These are phyloP conservation scores for Vulpes lagopus DNA, from an alignment of 2,113 vertebrate genomes.

Conservation along the genomic window DNA sequence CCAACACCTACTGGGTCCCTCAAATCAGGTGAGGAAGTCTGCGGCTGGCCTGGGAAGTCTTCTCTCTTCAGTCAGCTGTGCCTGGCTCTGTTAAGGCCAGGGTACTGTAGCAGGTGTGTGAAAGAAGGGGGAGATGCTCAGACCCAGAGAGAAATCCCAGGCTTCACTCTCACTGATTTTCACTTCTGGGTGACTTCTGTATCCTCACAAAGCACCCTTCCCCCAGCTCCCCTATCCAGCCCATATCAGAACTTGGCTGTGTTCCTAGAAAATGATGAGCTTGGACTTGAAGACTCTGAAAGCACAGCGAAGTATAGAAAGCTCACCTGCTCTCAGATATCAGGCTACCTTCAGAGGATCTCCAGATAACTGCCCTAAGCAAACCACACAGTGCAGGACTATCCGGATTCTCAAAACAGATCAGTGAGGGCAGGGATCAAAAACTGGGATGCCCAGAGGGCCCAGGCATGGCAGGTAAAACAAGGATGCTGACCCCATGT, in stretches of 20 bases:
- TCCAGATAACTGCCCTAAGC: not conserved
- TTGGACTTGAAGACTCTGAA: slow-evolving; percentile 22
- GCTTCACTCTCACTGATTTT: not conserved
- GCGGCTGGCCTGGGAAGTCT: not conserved
- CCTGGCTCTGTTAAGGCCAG: not conserved
- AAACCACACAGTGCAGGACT: not conserved
- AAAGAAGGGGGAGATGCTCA: not conserved
- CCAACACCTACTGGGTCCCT: no score
- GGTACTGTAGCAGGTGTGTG: not conserved
- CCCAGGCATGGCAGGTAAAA: not conserved
- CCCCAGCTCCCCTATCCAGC: not conserved
- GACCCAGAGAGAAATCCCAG: not conserved
- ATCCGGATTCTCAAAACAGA: not conserved
- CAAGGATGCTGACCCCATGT: not conserved
- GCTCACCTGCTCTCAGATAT: not conserved
- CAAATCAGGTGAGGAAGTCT: not conserved
- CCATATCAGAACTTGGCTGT: not conserved
- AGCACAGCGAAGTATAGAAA: not conserved
- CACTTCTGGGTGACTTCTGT: not conserved
- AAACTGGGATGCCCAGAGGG: not conserved
- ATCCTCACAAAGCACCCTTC: not conserved
- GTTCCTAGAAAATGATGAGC: not conserved
- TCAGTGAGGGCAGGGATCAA: not conserved
- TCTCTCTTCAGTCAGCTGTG: not conserved
- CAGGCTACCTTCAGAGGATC: not conserved